Base-by-base conservation (phyloP, 1,140 invertebrate genomes). In the Trichonephila inaurata region DNA sequence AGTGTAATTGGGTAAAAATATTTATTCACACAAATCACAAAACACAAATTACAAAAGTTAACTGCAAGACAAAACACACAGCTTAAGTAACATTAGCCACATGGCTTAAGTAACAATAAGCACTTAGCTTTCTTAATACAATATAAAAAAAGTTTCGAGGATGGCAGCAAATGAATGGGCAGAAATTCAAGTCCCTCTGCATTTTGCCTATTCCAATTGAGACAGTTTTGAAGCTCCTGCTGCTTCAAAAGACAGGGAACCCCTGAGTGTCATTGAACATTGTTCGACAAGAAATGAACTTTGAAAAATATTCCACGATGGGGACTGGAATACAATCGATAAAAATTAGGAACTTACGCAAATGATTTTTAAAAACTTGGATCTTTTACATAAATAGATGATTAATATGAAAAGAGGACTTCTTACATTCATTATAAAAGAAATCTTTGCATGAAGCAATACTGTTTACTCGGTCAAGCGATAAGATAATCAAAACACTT, bases 41-140 rank as follows among this genome's bases (percentile, higher is more conserved):
- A 77, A 77, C 72, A 77, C 28, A 77, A 18, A 77, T 77, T 77
- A 40, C 33, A 77, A 77, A 77, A 77, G 33, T 40, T 16, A 77
- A 40, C 72, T 40, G 72, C 40, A 40, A 40, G 33, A 33, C 24
- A 77, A 72, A 33, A 77, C 72, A 14, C 69, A 33, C 33, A 28
- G 28, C 72, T 77, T 77, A 40, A 77, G 72, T 77, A 77, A 77
- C 28, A 77, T 18, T 77, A 77, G 72, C 72, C 72, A 77, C 72
- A 14, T 77, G 72, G 33, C 72, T 33, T 77, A 51, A 51, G 51
- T 51, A 51, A 51, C 51, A 51, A 51, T 51, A 51, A 12, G 51
- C 51, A 51, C 51, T 51, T 51, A 51, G 51, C 51, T 51, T 51
- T 10, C 51, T 51, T 51, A 40, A 33, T 40, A 19, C 33, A 28